phyloP scores from a whole-genome alignment of 2,888 invertebrate genomes.

The Orchestes rusci region DNA sequence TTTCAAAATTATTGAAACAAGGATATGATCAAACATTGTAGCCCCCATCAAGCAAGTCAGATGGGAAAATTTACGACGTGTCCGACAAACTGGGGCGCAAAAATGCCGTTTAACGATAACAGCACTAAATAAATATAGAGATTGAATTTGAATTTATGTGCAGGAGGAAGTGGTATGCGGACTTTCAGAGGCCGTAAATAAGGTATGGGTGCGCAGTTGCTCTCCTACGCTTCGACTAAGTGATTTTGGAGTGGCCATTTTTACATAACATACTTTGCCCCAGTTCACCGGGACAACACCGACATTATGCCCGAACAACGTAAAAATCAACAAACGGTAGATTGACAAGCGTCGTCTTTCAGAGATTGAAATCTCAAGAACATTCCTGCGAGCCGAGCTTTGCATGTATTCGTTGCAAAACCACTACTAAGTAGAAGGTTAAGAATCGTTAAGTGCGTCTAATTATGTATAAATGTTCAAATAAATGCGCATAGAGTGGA shows the following conservation, averaged over 20 bases:
- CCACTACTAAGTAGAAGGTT: conserved; percentile 21
- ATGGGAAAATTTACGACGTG: conserved; percentile 23
- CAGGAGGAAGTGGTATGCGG: conserved; percentile 24
- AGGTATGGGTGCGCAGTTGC: conserved; percentile 22
- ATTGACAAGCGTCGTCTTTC: conserved; percentile 6
- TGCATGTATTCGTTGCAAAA: conserved; percentile 22
- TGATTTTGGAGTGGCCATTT: no score
- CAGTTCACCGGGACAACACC: no score
- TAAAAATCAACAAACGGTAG: no score
- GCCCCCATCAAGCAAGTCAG: no score
- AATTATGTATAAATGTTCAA: conserved; percentile 18
- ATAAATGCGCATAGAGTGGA: no score
- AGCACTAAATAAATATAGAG: conserved; percentile 25
- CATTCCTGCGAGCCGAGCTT: conserved; percentile 15
- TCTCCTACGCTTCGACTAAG: conserved; percentile 22
- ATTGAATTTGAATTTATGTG: conserved; percentile 26
- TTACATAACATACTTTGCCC: no score
- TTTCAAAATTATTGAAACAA: no score
- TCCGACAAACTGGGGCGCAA: conserved; percentile 22
- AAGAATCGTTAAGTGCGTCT: conserved; percentile 21
- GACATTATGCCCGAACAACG: no score
- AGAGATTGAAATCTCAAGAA: conserved; percentile 21
- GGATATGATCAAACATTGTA: no score
- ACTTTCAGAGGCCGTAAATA: conserved; percentile 24
- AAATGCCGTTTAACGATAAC: conserved; percentile 24